Evolutionary conservation across 2,797 vertebrate genomes (phyloP).

Genomic region (Eospalax fontanierii): DNA sequence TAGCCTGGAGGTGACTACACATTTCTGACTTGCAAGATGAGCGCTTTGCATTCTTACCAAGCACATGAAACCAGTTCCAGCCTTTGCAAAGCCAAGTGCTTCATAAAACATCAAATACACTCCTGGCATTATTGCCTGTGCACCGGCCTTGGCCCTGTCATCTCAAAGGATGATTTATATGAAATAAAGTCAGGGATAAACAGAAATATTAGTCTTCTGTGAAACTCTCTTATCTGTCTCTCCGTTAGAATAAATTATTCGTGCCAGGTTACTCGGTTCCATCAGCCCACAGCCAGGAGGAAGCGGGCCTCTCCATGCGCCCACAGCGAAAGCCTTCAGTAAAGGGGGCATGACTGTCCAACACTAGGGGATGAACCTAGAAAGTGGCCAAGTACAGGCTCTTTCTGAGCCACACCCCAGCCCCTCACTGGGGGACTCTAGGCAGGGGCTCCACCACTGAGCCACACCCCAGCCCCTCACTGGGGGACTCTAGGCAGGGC

Average conservation of each 20-base stretch:
- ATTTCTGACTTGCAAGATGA: background rate
- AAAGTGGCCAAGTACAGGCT: too few relatives aligned
- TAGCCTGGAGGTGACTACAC: background rate
- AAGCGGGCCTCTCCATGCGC: background rate
- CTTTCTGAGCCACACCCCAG: too few relatives aligned
- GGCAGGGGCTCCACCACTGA: too few relatives aligned
- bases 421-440: too few relatives aligned
- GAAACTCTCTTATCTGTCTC: background rate
- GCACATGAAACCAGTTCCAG: too few relatives aligned
- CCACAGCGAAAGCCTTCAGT: background rate
- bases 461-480: too few relatives aligned
- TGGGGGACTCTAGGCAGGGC: too few relatives aligned
- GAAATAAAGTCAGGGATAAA: background rate
- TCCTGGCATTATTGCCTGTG: background rate
- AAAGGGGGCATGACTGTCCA: background rate
- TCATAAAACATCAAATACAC: background rate
- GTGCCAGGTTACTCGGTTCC: background rate
- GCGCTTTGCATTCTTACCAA: background rate
- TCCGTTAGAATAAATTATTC: constrained; percentile 43
- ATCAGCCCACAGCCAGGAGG: background rate
- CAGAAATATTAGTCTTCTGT: background rate
- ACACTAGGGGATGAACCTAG: too few relatives aligned
- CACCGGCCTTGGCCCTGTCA: background rate
- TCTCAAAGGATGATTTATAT: background rate
- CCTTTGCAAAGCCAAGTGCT: too few relatives aligned